These are phyloP conservation scores for Proteles cristata DNA, from an alignment of 2,113 vertebrate genomes.

Conservation along the genomic window DNA sequence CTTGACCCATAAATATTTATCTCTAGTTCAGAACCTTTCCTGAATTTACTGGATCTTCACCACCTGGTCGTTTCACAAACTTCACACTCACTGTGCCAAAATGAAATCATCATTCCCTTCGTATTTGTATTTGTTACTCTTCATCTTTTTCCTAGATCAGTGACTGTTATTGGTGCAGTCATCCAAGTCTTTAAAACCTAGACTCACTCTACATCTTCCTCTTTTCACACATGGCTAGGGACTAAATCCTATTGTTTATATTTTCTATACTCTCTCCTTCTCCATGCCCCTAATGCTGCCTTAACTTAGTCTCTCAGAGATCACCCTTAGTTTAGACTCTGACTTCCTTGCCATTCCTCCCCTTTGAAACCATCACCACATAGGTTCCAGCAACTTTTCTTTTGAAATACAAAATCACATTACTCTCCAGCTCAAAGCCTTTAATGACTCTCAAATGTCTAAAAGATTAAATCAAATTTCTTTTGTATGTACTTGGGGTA, in stretches of 20 bases:
- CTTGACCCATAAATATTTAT: background rate
- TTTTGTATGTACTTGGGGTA: background rate
- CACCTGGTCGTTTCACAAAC: background rate
- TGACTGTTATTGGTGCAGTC: background rate
- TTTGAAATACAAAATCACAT: conserved; percentile 25
- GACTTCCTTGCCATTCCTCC: background rate
- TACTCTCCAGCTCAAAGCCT: background rate
- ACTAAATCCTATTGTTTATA: background rate
- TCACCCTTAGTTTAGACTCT: background rate
- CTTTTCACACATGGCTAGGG: background rate
- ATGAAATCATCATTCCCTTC: background rate
- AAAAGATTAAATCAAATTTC: background rate
- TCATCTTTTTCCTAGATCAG: background rate
- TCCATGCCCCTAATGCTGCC: background rate
- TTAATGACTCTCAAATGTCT: background rate
- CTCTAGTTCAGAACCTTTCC: background rate
- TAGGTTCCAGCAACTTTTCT: background rate
- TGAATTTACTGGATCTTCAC: background rate
- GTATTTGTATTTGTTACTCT: background rate
- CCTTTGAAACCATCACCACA: background rate
- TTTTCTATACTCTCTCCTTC: background rate
- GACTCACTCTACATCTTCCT: background rate
- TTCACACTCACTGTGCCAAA: background rate
- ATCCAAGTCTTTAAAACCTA: background rate
- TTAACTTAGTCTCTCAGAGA: background rate